Percentiles rank a stretch among this genome's conserved stretches.
Evolutionary conservation across 1,140 invertebrate genomes (phyloP).

Genomic region (Dryas iulia): DNA sequence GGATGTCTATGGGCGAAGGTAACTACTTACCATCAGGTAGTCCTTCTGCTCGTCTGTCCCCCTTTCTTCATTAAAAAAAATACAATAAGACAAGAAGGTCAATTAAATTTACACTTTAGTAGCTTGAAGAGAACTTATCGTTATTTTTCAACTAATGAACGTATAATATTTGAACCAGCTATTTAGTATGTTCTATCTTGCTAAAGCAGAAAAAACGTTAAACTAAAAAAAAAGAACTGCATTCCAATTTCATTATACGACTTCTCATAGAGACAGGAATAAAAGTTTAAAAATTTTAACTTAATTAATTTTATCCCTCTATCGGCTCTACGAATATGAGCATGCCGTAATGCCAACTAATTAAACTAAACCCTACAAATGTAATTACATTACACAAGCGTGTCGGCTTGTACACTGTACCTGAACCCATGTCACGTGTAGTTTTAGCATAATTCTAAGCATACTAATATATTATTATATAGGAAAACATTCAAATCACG

Average conservation of each 20-base stretch:
- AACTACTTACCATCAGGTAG: no score
- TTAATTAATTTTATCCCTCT: slow-evolving; percentile 8
- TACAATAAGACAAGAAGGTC: no score
- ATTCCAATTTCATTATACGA: background rate
- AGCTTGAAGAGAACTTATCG: no score
- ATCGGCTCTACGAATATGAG: slow-evolving; percentile 2
- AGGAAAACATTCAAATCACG: background rate
- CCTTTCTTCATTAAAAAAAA: no score
- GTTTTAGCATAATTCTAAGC: slow-evolving; percentile 2
- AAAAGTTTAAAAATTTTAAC: slow-evolving; percentile 1
- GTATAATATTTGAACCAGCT: no score
- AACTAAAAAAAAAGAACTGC: background rate
- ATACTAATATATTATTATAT: slow-evolving; percentile 1
- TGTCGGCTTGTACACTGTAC: background rate
- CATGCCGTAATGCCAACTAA: slow-evolving; percentile 11
- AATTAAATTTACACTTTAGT: no score
- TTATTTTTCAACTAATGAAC: no score
- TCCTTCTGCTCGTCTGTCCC: no score
- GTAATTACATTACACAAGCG: slow-evolving; percentile 13
- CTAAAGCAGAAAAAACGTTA: no score
- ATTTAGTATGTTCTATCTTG: no score
- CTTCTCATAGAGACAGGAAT: background rate
- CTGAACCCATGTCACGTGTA: background rate
- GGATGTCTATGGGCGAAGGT: no score
- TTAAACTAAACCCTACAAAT: slow-evolving; percentile 19